Evolutionary conservation across 2,113 vertebrate species (phyloP).

Genomic region (Thomomys bottae): DNA sequence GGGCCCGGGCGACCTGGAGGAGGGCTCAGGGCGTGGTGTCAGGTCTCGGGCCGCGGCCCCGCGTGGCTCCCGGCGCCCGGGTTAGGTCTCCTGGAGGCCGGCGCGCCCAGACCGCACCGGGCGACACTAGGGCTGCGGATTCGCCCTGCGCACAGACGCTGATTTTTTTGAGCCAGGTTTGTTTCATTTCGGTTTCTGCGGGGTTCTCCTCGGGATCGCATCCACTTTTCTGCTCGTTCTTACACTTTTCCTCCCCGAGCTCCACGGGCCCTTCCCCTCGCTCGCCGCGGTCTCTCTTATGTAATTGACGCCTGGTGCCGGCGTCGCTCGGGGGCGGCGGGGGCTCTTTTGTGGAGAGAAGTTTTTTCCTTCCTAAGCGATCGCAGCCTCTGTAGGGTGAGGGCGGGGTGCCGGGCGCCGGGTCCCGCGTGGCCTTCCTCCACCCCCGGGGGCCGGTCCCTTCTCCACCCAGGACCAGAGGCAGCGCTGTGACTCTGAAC

Average conservation of each 20-base stretch:
- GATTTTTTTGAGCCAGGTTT: constrained; percentile 65
- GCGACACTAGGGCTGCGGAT: constrained; percentile 67
- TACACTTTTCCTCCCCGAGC: constrained; percentile 50
- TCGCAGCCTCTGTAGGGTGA: not conserved
- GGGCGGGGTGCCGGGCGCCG: too few species aligned
- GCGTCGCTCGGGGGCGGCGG: too few species aligned
- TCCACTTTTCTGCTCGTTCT: constrained; percentile 62
- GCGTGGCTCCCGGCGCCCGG: too few species aligned
- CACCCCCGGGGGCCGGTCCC: too few species aligned
- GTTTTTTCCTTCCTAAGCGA: constrained; percentile 36
- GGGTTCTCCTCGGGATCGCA: constrained; percentile 40
- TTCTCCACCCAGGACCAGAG: too few species aligned
- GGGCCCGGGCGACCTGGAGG: not conserved
- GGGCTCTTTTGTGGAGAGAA: constrained; percentile 50
- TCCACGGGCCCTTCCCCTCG: constrained; percentile 21
- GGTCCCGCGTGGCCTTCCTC: too few species aligned
- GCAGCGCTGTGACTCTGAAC: too few species aligned
- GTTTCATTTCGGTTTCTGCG: constrained; percentile 65
- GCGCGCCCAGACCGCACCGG: too few species aligned
- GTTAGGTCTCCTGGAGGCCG: too few species aligned
- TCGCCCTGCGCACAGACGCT: constrained; percentile 52
- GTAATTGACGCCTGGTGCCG: constrained; percentile 56
- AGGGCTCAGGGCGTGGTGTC: constrained; percentile 18
- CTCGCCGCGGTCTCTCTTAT: constrained; percentile 67
- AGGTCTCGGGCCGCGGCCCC: not conserved